Percentiles rank a stretch among this genome's conserved stretches.
Conservation (phyloP, 2,888 invertebrate genomes). For the Caenorhabditis drosophilae region DNA sequence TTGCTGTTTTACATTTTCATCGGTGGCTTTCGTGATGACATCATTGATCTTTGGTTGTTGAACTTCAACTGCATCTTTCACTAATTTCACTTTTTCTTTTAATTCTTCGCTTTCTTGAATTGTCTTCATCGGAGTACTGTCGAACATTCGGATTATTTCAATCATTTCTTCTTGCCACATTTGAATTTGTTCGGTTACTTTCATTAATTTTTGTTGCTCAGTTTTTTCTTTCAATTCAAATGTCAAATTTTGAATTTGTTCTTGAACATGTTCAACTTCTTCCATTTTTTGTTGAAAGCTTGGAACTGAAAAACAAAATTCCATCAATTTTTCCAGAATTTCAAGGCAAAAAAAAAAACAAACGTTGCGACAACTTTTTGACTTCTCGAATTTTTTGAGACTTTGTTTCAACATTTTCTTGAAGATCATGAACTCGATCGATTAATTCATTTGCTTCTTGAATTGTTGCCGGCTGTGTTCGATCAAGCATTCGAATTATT, state of each 20-base stretch:
- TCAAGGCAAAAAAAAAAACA: too few species aligned
- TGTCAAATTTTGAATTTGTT: slow-evolving; percentile 30
- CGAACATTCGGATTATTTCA: slow-evolving; percentile 41
- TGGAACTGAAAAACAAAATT: slow-evolving; percentile 29
- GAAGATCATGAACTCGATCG: slow-evolving; percentile 40
- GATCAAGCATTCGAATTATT: slow-evolving; percentile 41
- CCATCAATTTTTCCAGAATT: too few species aligned
- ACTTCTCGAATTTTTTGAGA: slow-evolving; percentile 33
- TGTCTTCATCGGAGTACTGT: slow-evolving; percentile 38
- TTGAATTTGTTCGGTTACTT: slow-evolving; percentile 41
- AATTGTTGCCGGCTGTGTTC: slow-evolving; percentile 21
- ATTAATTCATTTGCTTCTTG: slow-evolving; percentile 42
- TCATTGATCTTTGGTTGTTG: slow-evolving; percentile 41
- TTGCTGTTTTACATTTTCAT: slow-evolving; percentile 21
- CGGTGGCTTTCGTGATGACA: slow-evolving; percentile 23
- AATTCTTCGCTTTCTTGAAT: slow-evolving; percentile 35
- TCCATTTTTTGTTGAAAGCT: slow-evolving; percentile 33
- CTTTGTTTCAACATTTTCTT: slow-evolving; percentile 35
- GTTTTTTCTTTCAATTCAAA: slow-evolving; percentile 31
- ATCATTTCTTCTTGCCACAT: slow-evolving; percentile 39
- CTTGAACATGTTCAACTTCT: slow-evolving; percentile 35
- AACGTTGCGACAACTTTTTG: slow-evolving; percentile 24
- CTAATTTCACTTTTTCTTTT: slow-evolving; percentile 37
- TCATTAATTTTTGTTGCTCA: slow-evolving; percentile 29
- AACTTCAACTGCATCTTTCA: slow-evolving; percentile 32